Conservation (phyloP, 2,113 vertebrate genomes). For the Tapirus terrestris region DNA sequence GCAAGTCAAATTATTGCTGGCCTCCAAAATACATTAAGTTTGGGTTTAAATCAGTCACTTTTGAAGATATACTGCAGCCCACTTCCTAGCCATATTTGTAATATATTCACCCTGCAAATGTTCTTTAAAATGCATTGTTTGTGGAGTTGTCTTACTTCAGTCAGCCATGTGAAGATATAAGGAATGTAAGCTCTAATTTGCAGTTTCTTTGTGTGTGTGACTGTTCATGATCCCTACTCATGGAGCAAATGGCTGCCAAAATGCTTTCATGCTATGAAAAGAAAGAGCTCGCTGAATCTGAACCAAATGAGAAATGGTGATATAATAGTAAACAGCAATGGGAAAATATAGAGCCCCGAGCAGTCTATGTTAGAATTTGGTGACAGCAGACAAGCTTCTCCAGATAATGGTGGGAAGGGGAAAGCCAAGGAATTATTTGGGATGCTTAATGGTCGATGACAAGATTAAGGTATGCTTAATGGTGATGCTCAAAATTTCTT, state of each 20-base stretch:
- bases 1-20: constrained; percentile 90
- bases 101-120: constrained; percentile 84
- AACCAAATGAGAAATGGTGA: constrained; percentile 72
- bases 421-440: constrained; percentile 62
- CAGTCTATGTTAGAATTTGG: constrained; percentile 59
- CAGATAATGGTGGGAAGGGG: constrained; percentile 65
- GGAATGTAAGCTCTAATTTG: constrained; percentile 80
- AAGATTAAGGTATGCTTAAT: constrained; percentile 71
- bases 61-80: constrained; percentile 84
- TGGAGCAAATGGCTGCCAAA: constrained; percentile 71
- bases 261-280: constrained; percentile 47
- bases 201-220: constrained; percentile 75
- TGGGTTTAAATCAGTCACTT: constrained; percentile 89
- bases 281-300: constrained; percentile 71
- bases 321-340: constrained; percentile 42
- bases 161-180: constrained; percentile 76
- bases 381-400: constrained; percentile 67
- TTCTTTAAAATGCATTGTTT: constrained; percentile 85
- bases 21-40: constrained; percentile 88
- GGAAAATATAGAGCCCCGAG: constrained; percentile 52
- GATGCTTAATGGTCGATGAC: constrained; percentile 35
- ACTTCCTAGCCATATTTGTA: constrained; percentile 85
- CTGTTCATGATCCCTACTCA: constrained; percentile 60
- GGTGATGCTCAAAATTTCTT: constrained; percentile 56
- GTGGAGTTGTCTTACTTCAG: constrained; percentile 81